phyloP scores from a whole-genome alignment of 2,797 vertebrate genomes.

The Mormyrus hasselquistii region DNA sequence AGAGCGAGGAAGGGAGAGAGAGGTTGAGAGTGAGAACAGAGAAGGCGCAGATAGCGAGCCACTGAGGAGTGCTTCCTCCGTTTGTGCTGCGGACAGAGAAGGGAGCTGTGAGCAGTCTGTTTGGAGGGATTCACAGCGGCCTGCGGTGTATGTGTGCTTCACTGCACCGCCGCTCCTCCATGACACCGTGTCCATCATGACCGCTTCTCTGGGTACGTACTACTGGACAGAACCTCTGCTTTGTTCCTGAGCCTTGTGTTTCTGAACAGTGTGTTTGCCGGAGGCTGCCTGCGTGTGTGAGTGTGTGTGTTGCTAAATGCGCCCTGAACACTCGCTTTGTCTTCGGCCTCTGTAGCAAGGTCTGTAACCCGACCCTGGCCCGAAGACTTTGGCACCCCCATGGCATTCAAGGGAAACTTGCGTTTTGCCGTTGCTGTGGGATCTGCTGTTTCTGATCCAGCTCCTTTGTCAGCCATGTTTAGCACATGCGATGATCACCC shows the following conservation, averaged over 20 bases:
- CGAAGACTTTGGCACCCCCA: conserved; percentile 19
- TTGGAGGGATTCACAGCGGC: background rate
- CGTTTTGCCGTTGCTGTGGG: background rate
- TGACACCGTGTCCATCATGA: conserved; percentile 1
- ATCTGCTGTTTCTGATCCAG: background rate
- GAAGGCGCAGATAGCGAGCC: conserved; percentile 1
- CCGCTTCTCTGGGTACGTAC: conserved; percentile 47
- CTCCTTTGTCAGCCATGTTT: background rate
- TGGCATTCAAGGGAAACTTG: background rate
- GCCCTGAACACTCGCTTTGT: conserved; percentile 19
- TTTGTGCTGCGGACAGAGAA: background rate
- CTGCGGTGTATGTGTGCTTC: background rate
- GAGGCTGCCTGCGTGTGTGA: background rate
- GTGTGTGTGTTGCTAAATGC: background rate
- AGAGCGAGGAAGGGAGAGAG: background rate
- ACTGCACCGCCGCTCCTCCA: background rate
- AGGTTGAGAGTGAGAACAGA: background rate
- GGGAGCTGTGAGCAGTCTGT: background rate
- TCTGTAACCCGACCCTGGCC: conserved; percentile 19
- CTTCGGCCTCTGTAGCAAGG: conserved; percentile 10
- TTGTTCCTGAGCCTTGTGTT: background rate
- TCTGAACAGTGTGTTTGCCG: background rate
- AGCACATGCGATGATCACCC: background rate
- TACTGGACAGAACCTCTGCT: background rate
- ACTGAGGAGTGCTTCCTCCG: background rate